Base-by-base conservation (phyloP, 2,888 invertebrate genomes). In the Mongoloraphidia duomilia region DNA sequence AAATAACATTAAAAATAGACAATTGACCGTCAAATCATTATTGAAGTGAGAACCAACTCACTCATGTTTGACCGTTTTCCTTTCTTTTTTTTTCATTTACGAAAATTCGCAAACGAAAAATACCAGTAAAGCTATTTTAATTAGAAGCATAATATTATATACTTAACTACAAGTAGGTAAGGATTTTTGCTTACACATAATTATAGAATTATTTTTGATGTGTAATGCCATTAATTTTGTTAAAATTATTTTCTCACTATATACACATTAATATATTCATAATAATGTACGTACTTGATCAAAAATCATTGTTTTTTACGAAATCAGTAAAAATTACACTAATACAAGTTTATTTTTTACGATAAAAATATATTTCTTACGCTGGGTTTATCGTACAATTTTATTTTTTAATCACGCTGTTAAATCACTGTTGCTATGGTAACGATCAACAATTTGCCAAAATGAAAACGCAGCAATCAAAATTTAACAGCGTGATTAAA, bases 31-130 rank as follows among this genome's bases (percentile, higher is more conserved):
- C 46, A 52, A 49, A 46, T 41, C 52, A 52, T 50, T 50, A 41
- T 52, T 8, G 52, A 49, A 52, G 38, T 52, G 52, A 52, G 49
- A 33, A 34, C 36, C 40, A 34, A 37, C 49, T 50, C 52, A 52
- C 52, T 52, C 44, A 52, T 52, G 50, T 34, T 46, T 52, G 52
- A 46, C 34, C 17, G 14, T 36, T 12, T 44, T 36, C 17, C 14
- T 13, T 37, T 10, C 35, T 13, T 26, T 10, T 11, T 39, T 39
- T 39, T 14, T 39, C 9, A 39, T 39, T 10, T 39, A 14, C 14
- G 12, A 12, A 39, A 39, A 14, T 39, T 9, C 14, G 13, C 13
- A 39, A 39, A 39, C 9, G 3, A 14, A 2, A 39, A 9, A 14
- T 39, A n/a, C 40, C 12, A 9, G 40, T 12, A 39, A 39, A 14